Conservation (phyloP, 2,797 vertebrate species). For the Loris lydekkerianus region DNA sequence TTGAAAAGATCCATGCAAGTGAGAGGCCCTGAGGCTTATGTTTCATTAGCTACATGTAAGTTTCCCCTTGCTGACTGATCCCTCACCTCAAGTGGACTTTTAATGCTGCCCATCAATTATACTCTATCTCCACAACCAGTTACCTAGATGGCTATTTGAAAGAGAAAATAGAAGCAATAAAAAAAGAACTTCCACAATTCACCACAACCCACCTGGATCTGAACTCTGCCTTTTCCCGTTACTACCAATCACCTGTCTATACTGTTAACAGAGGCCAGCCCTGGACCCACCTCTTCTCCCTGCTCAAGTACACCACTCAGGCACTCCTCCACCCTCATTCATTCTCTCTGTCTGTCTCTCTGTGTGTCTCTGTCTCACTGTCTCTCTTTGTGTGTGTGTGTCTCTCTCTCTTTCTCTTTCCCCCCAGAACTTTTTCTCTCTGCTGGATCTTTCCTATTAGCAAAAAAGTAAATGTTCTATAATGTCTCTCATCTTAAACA, state of each 20-base stretch:
- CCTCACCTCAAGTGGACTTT: slow-evolving; percentile 44
- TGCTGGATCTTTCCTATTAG: background rate
- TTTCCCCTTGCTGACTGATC: background rate
- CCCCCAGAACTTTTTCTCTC: background rate
- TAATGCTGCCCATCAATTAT: slow-evolving; percentile 54
- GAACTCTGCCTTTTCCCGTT: background rate
- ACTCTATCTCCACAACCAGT: background rate
- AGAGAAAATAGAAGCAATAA: slow-evolving; percentile 59
- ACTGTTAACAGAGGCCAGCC: no score
- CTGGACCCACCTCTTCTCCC: background rate
- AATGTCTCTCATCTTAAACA: background rate
- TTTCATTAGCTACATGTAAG: background rate
- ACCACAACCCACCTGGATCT: background rate
- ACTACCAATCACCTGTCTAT: background rate
- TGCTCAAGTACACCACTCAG: background rate
- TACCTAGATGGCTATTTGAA: slow-evolving; percentile 36
- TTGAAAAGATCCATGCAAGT: background rate
- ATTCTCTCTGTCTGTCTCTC: no score
- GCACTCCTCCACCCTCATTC: background rate
- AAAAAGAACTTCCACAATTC: background rate
- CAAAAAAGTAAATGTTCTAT: background rate
- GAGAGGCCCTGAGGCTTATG: background rate
- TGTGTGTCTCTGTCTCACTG: fast-evolving
- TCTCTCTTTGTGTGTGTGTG: background rate
- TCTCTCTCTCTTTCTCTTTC: no score